Evolutionary conservation across 1,140 invertebrate genomes (phyloP).

Genomic region (Protaetia brevitarsis): DNA sequence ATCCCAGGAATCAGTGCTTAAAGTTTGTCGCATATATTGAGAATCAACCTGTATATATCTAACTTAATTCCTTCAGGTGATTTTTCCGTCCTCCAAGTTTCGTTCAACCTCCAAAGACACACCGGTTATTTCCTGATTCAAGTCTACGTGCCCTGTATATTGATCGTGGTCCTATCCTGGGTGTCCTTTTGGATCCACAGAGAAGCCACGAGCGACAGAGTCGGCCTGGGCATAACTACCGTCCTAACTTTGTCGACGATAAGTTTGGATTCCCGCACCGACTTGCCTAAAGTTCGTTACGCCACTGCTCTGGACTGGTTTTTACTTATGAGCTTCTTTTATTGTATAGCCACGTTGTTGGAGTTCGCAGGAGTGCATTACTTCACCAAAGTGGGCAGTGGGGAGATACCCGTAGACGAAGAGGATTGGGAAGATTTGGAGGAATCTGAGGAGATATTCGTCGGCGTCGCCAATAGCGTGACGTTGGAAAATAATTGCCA

Average conservation of each 20-base stretch:
- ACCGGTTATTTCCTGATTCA: conserved; percentile 94
- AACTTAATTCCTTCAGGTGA: conserved; percentile 55
- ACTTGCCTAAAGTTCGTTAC: conserved; percentile 82
- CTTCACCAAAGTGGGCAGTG: conserved; percentile 68
- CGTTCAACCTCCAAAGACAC: conserved; percentile 86
- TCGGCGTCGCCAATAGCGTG: conserved; percentile 32
- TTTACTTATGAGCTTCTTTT: conserved; percentile 88
- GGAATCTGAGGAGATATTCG: conserved; percentile 55
- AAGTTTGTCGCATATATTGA: no score
- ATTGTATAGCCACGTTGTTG: conserved; percentile 87
- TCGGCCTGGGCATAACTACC: conserved; percentile 79
- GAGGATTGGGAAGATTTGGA: conserved; percentile 72
- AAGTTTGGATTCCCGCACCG: conserved; percentile 84
- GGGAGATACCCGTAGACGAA: conserved; percentile 74
- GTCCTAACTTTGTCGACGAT: conserved; percentile 89
- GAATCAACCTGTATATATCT: no score
- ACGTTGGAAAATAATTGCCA: conserved; percentile 27
- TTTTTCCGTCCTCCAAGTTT: conserved; percentile 78
- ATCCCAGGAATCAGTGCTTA: no score
- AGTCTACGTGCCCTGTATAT: conserved; percentile 90
- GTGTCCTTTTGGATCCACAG: conserved; percentile 97
- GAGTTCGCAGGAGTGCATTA: conserved; percentile 95
- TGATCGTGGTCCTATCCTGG: conserved; percentile 94
- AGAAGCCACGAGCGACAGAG: conserved; percentile 79
- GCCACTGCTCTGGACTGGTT: conserved; percentile 92